Evolutionary conservation across 1,140 invertebrate species (phyloP), one percentile per base, ranked within the genome.

Genomic region (Trichonephila clavata): DNA sequence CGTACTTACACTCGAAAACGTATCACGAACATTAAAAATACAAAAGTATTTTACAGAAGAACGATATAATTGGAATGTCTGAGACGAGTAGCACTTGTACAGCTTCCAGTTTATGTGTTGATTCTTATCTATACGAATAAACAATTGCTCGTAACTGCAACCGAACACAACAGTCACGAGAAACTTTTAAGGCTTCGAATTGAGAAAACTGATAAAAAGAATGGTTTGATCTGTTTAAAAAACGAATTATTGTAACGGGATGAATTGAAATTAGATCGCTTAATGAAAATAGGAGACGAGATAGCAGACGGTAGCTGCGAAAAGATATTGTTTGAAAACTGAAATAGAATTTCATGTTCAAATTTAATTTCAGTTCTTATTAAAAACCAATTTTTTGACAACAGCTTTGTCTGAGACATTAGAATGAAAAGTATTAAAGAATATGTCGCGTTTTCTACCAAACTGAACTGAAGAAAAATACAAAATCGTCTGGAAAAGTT

Each of bases 171-270:
- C 27, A 71, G 68, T 10, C 21, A 24, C 65, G 24, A 32, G 14
- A 24, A 32, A 71, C 68, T 71, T 71, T 71, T 71, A 71, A 32
- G 68, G 68, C 24, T 71, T 71, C 68, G 10, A 13, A 24, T 32
- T 27, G 27, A 27, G 24, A 27, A 32, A 32, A 16, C 68, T n/a
- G 24, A n/a, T 10, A 32, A 71, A 24, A 27, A 8, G 68, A 27
- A 10, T n/a, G 24, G 27, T 32, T 13, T 71, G 24, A 10, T 14
- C 3, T 27, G 10, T 8, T 16, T 21, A 16, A 27, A 71, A 71
- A 71, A 32, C 68, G 27, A 71, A 71, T 71, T 71, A 71, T 71
- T 71, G 24, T 71, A 71, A 71, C 16, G 68, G 68, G 27, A 71
- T 32, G 27, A 14, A 71, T 71, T 71, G 24, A 71, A 32, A n/a